These are phyloP conservation scores for Spodoptera littoralis DNA, from an alignment of 2,888 invertebrate species.

Conservation along the genomic window DNA sequence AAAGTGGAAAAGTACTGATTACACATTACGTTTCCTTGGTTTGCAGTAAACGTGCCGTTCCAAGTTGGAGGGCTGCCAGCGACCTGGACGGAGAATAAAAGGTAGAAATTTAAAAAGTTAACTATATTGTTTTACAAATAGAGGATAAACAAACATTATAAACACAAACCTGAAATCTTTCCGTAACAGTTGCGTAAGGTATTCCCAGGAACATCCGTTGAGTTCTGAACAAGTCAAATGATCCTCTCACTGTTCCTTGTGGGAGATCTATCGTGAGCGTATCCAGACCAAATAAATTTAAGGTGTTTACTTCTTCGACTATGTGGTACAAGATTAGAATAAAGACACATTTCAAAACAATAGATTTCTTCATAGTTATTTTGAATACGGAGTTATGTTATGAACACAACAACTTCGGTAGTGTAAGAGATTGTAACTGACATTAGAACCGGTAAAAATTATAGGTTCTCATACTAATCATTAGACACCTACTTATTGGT, in stretches of 20 bases:
- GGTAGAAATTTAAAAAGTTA: too few species aligned
- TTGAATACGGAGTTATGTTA: neutral
- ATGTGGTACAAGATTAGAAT: slow-evolving; percentile 1
- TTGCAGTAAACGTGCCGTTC: slow-evolving; percentile 56
- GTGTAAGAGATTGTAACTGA: neutral
- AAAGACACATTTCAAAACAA: neutral
- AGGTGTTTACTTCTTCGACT: slow-evolving; percentile 3
- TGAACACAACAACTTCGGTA: neutral
- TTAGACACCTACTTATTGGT: too few species aligned
- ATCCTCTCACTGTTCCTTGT: slow-evolving; percentile 57
- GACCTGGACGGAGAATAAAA: slow-evolving; percentile 43
- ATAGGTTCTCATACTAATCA: too few species aligned
- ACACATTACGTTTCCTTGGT: slow-evolving; percentile 50
- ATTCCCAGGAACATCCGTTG: slow-evolving; percentile 58
- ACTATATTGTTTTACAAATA: neutral
- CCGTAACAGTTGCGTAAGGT: slow-evolving; percentile 59
- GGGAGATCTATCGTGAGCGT: slow-evolving; percentile 25
- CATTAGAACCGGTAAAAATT: slow-evolving; percentile 1
- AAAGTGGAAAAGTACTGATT: slow-evolving; percentile 50
- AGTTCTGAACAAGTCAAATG: slow-evolving; percentile 27
- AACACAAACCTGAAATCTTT: slow-evolving; percentile 55
- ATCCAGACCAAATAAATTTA: neutral
- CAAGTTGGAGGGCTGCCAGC: slow-evolving; percentile 59
- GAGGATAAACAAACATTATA: neutral
- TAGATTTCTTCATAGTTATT: slow-evolving; percentile 17